phyloP scores from a whole-genome alignment of 2,888 invertebrate genomes.

The Apamea sordens region DNA sequence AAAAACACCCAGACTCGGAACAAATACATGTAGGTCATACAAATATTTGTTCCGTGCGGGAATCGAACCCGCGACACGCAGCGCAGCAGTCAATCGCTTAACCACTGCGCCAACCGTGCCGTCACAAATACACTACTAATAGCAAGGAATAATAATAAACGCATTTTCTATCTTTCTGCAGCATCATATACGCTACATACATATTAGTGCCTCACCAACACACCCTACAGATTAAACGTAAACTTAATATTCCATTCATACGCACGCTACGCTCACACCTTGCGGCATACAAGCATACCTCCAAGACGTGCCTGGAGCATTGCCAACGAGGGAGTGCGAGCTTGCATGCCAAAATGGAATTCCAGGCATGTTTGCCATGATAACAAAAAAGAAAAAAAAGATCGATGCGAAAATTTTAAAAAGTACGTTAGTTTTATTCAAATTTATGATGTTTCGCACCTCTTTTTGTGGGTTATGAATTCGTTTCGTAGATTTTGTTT shows the following conservation, averaged over 20 bases:
- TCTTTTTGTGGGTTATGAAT: slow-evolving; percentile 20
- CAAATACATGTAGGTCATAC: no score
- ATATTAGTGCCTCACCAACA: neutral
- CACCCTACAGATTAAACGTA: slow-evolving; percentile 31
- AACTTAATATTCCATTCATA: slow-evolving; percentile 57
- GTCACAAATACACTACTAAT: no score
- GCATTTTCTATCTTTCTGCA: neutral
- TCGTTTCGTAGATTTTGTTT: slow-evolving; percentile 1
- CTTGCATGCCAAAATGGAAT: slow-evolving; percentile 80
- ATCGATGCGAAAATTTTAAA: slow-evolving; percentile 69
- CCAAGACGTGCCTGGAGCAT: slow-evolving; percentile 74
- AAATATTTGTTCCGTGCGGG: no score
- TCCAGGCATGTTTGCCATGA: slow-evolving; percentile 72
- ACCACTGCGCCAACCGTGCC: no score
- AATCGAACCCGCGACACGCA: no score
- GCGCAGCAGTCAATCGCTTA: no score
- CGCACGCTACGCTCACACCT: slow-evolving; percentile 67
- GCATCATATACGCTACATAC: neutral
- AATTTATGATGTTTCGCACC: slow-evolving; percentile 55
- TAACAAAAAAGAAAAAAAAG: slow-evolving; percentile 69
- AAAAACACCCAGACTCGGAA: no score
- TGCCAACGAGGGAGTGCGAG: slow-evolving; percentile 78
- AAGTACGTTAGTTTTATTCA: slow-evolving; percentile 66
- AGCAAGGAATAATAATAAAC: neutral
- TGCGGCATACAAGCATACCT: slow-evolving; percentile 68